Conservation (phyloP, 2,888 invertebrate species). For the Noctua janthina region DNA sequence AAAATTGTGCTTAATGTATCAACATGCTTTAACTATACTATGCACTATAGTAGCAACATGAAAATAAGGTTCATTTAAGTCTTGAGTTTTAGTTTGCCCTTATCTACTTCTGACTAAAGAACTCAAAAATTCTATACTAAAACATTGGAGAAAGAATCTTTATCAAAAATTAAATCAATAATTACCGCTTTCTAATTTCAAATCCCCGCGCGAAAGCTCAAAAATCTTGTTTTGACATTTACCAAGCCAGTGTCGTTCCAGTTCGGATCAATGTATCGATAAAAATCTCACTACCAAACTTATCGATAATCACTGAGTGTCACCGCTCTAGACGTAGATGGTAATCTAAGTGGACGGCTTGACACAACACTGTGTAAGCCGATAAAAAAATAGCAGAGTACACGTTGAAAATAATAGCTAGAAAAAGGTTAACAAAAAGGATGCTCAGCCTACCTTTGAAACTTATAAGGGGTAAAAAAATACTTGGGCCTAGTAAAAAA, state of each 20-base stretch:
- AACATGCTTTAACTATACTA: neutral
- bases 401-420: slow-evolving; percentile 66
- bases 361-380: slow-evolving; percentile 72
- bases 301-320: slow-evolving; percentile 80
- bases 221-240: slow-evolving; percentile 68
- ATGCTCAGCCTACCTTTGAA: slow-evolving; percentile 34
- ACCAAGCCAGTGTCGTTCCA: slow-evolving; percentile 57
- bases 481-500: slow-evolving; percentile 31
- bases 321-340: slow-evolving; percentile 82
- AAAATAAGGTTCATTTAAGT: neutral
- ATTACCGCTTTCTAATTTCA: slow-evolving; percentile 61
- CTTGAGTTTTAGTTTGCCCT: neutral
- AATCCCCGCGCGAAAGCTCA: slow-evolving; percentile 35
- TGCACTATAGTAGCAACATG: neutral
- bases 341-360: slow-evolving; percentile 71
- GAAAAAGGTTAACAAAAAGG: slow-evolving; percentile 59
- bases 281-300: slow-evolving; percentile 73
- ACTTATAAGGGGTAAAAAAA: slow-evolving; percentile 43
- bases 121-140: neutral
- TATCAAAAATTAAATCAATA: slow-evolving; percentile 9
- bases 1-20: neutral
- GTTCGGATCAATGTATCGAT: slow-evolving; percentile 74
- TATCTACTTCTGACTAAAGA: neutral
- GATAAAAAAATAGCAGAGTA: slow-evolving; percentile 65
- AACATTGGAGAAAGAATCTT: neutral